Evolutionary conservation across 2,113 vertebrate species (phyloP).

Genomic region (Argyrosomus japonicus): DNA sequence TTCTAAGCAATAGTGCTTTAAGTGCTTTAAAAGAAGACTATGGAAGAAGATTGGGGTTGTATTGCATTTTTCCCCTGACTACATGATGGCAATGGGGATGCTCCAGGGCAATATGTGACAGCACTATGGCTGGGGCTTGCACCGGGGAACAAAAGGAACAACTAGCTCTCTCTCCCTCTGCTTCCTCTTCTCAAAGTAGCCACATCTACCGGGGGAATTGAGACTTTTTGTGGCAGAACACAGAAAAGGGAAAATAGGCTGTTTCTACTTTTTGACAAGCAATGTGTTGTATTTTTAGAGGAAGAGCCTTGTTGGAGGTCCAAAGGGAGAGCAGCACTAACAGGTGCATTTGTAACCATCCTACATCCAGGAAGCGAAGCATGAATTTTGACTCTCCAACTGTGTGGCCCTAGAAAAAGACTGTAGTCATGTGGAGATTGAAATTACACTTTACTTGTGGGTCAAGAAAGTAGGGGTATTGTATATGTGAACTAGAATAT

Average conservation of each 20-base stretch:
- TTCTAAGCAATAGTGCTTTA: not conserved
- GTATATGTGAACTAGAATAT: conserved; percentile 34
- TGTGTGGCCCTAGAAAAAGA: conserved; percentile 25
- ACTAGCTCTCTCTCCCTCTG: conserved; percentile 25
- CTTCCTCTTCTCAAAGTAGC: conserved; percentile 28
- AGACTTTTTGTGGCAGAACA: conserved; percentile 47
- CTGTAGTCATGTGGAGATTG: conserved; percentile 7
- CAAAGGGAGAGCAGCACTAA: conserved; percentile 51
- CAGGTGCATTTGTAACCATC: conserved; percentile 49
- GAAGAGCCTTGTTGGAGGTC: conserved; percentile 30
- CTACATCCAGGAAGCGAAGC: conserved; percentile 34
- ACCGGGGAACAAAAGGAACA: conserved; percentile 38
- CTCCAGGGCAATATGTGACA: conserved; percentile 42
- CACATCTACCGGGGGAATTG: conserved; percentile 30
- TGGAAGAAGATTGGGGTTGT: not conserved
- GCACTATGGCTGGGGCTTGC: conserved; percentile 10
- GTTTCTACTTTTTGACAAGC: conserved; percentile 47
- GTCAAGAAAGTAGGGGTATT: conserved; percentile 40
- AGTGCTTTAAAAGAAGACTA: conserved; percentile 31
- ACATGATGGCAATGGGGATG: conserved; percentile 13
- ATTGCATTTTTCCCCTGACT: conserved; percentile 27
- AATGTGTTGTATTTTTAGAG: conserved; percentile 53
- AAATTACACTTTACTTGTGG: conserved; percentile 53
- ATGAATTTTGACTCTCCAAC: conserved; percentile 31
- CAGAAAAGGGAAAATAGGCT: conserved; percentile 36